A percentile compares a stretch with the other conserved stretches of the same genome.
These are phyloP conservation scores for Ariopsis seemanni DNA, from an alignment of 2,113 vertebrate species.

Conservation along the genomic window DNA sequence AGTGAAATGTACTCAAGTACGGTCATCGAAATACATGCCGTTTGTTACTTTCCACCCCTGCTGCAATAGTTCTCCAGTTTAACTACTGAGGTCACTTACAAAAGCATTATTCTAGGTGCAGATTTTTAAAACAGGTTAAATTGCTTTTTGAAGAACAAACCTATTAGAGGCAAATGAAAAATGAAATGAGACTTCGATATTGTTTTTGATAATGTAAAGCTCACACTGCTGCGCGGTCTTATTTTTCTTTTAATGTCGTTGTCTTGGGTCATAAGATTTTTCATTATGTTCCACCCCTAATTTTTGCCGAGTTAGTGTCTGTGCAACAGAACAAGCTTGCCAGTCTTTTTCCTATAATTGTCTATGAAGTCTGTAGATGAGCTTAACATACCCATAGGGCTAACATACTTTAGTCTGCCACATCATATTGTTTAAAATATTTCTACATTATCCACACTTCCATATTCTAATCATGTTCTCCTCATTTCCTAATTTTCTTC, in stretches of 20 bases:
- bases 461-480: constrained; percentile 48
- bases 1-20: neutral
- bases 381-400: constrained; percentile 27
- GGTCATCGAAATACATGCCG: neutral
- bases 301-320: neutral
- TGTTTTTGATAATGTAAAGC: neutral
- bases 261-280: neutral
- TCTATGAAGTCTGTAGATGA: constrained; percentile 29
- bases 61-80: neutral
- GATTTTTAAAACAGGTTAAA: neutral
- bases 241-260: neutral
- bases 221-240: neutral
- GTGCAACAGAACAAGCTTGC: neutral
- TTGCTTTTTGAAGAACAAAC: neutral
- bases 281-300: neutral
- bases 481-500: constrained; percentile 49
- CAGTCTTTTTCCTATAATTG: constrained; percentile 18
- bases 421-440: constrained; percentile 25
- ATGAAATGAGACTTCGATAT: neutral
- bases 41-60: neutral
- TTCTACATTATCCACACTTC: constrained; percentile 25
- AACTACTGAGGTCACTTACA: neutral
- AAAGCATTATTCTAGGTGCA: neutral
- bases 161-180: constrained; percentile 5
- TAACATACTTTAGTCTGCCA: constrained; percentile 2